Conservation (phyloP, 2,113 vertebrate species). For the Indri indri region DNA sequence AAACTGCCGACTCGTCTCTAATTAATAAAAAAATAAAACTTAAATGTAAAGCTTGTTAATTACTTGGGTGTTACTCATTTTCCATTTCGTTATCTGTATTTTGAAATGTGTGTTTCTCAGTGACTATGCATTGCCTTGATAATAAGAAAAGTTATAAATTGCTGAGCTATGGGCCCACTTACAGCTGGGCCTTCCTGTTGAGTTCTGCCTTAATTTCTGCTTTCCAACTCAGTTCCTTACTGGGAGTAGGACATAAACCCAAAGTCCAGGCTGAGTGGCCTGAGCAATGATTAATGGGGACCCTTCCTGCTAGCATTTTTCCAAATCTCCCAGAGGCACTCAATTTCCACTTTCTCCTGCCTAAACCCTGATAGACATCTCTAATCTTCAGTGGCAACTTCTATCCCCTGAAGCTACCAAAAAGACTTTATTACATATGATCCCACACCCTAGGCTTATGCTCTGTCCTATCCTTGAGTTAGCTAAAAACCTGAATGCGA, state of each 20-base stretch:
- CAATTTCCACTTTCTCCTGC: background rate
- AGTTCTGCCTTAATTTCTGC: background rate
- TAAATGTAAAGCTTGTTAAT: background rate
- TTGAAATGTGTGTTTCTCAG: background rate
- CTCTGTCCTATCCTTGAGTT: no score
- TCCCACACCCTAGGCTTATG: background rate
- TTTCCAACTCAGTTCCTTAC: background rate
- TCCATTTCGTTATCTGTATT: background rate
- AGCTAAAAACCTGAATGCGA: background rate
- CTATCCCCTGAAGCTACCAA: background rate
- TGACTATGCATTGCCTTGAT: accelerated
- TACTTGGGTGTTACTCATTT: background rate
- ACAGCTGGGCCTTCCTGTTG: accelerated
- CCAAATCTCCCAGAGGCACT: accelerated
- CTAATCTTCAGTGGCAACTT: accelerated
- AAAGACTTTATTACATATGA: accelerated
- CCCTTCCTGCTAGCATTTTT: no score
- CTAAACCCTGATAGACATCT: background rate
- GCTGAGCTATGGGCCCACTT: background rate
- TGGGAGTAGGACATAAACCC: accelerated
- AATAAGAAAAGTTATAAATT: background rate
- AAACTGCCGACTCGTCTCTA: background rate
- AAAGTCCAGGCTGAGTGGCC: background rate
- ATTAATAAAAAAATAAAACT: background rate
- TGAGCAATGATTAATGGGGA: accelerated